Conservation (phyloP, 2,888 invertebrate species). For the Drosophila paranaensis region DNA sequence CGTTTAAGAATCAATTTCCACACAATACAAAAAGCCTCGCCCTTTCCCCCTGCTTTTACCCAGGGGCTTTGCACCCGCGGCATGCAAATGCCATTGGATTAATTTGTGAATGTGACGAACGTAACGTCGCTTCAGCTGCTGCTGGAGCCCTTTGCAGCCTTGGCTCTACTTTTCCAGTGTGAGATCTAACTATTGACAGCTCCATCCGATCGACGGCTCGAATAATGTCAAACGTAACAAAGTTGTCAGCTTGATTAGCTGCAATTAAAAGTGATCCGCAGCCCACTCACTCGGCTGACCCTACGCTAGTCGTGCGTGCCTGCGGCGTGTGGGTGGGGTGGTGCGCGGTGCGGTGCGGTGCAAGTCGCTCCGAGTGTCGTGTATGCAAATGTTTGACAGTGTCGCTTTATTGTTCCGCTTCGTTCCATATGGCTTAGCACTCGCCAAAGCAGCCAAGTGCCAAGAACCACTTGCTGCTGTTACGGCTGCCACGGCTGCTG, state of each 20-base stretch:
- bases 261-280: conserved; percentile 30
- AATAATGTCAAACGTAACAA: conserved; percentile 13
- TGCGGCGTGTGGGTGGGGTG: conserved; percentile 15
- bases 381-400: conserved; percentile 78
- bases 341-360: conserved; percentile 11
- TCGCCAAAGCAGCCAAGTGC: conserved; percentile 5
- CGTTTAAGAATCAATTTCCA: conserved; percentile 75
- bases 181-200: not conserved
- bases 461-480: conserved; percentile 69
- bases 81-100: conserved; percentile 60
- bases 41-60: not conserved
- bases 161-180: conserved; percentile 23
- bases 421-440: conserved; percentile 73
- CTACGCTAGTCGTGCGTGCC: conserved; percentile 7
- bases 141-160: conserved; percentile 26
- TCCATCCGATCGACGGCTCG: not conserved
- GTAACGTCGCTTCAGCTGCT: conserved; percentile 12
- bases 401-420: conserved; percentile 77
- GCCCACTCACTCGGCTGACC: not conserved
- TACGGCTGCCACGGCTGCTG: conserved; percentile 33
- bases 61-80: conserved; percentile 20
- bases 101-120: conserved; percentile 45
- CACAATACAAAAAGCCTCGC: conserved; percentile 52
- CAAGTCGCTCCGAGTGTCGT: conserved; percentile 52
- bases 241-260: conserved; percentile 55